phyloP scores from a whole-genome alignment of 1,140 invertebrate genomes.

The Drosophila kanapiae region DNA sequence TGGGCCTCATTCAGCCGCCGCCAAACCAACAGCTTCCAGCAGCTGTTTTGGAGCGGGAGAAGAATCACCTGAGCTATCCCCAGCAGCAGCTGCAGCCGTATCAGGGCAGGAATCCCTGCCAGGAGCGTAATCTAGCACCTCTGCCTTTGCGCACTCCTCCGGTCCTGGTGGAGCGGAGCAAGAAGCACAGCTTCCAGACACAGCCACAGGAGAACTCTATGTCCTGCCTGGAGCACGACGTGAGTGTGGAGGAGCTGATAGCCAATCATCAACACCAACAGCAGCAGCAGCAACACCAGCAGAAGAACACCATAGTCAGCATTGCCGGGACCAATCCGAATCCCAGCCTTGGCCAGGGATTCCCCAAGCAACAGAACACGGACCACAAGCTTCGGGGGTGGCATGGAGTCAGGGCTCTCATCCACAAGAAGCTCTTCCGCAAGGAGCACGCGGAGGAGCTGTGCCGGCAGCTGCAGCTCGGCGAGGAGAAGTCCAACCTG shows the following conservation, averaged over 20 bases:
- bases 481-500: slow-evolving; percentile 82
- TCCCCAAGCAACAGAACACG: slow-evolving; percentile 84
- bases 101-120: slow-evolving; percentile 95
- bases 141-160: slow-evolving; percentile 87
- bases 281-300: slow-evolving; percentile 44
- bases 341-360: slow-evolving; percentile 78
- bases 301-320: slow-evolving; percentile 55
- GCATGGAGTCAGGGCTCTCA: slow-evolving; percentile 81
- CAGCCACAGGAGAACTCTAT: slow-evolving; percentile 75
- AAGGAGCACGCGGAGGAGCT: slow-evolving; percentile 68
- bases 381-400: slow-evolving; percentile 81
- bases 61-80: slow-evolving; percentile 79
- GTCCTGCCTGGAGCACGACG: slow-evolving; percentile 82
- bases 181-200: slow-evolving; percentile 81
- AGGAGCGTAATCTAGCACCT: slow-evolving; percentile 93
- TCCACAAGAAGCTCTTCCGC: slow-evolving; percentile 83
- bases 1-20: slow-evolving; percentile 69
- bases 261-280: slow-evolving; percentile 45
- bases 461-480: slow-evolving; percentile 69
- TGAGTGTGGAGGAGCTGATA: slow-evolving; percentile 81
- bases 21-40: slow-evolving; percentile 76
- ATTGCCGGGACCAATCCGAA: slow-evolving; percentile 19
- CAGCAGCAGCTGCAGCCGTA: slow-evolving; percentile 90
- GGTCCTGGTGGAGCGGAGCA: slow-evolving; percentile 90
- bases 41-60: slow-evolving; percentile 51